Percentiles rank a stretch among this genome's conserved stretches.
Evolutionary conservation across 2,113 vertebrate genomes (phyloP).

Genomic region (Ivindomyrus marchei): DNA sequence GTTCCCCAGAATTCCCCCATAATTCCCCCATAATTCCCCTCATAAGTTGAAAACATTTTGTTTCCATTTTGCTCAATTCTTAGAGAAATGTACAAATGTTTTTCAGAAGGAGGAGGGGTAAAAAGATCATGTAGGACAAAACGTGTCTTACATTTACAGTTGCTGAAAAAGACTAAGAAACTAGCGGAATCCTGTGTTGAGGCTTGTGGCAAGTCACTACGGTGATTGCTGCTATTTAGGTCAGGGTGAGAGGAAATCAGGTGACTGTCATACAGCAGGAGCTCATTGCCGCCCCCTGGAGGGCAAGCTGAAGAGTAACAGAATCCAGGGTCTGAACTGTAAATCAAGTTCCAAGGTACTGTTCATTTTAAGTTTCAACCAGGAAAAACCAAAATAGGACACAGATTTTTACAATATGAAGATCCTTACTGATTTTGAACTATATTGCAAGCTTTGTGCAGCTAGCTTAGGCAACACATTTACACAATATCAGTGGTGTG

Average conservation of each 20-base stretch:
- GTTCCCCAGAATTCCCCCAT: background rate
- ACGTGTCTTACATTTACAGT: background rate
- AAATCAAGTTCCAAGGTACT: background rate
- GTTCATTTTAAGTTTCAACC: background rate
- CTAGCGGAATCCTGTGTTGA: background rate
- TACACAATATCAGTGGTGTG: background rate
- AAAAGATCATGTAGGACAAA: background rate
- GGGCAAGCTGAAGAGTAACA: background rate
- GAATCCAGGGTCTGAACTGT: background rate
- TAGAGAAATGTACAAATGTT: background rate
- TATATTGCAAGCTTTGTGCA: background rate
- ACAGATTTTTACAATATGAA: background rate
- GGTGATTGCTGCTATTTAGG: constrained; percentile 46
- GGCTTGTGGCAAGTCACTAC: constrained; percentile 21
- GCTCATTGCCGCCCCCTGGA: constrained; percentile 30
- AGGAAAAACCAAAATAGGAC: background rate
- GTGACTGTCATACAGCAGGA: constrained; percentile 21
- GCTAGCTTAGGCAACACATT: background rate
- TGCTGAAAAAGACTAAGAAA: background rate
- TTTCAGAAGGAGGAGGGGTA: background rate
- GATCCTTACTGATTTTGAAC: background rate
- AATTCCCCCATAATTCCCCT: background rate
- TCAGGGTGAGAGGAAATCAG: constrained; percentile 47
- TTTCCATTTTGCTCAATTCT: background rate
- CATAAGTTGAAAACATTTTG: background rate